A percentile compares a stretch with the other conserved stretches of the same genome.
Evolutionary conservation across 2,888 invertebrate species (phyloP).

Genomic region (Dicycla oo): DNA sequence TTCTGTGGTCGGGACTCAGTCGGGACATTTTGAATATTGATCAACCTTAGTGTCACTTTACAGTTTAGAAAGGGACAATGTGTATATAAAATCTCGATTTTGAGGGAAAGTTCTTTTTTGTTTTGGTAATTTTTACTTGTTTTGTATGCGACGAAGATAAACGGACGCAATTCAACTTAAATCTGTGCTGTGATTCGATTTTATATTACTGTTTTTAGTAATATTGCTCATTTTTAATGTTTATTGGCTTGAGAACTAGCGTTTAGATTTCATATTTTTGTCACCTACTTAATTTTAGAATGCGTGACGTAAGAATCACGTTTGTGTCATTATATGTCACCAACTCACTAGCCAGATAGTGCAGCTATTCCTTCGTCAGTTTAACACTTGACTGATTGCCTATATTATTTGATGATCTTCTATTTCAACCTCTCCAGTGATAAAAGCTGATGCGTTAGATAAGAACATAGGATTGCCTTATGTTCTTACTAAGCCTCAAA

Average conservation of each 20-base stretch:
- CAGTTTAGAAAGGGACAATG: slow-evolving; percentile 70
- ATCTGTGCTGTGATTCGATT: slow-evolving; percentile 62
- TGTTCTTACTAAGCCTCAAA: not conserved
- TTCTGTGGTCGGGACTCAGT: slow-evolving; percentile 84
- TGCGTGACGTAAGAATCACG: not conserved
- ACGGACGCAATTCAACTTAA: slow-evolving; percentile 59
- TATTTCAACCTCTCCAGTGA: not conserved
- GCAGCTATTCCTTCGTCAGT: not conserved
- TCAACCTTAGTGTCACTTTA: slow-evolving; percentile 69
- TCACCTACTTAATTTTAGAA: not conserved
- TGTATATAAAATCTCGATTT: slow-evolving; percentile 70
- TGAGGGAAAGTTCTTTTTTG: slow-evolving; percentile 80
- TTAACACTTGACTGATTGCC: not conserved
- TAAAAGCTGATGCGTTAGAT: not conserved
- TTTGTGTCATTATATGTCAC: not conserved
- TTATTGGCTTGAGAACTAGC: slow-evolving; percentile 52
- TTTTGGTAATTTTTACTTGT: slow-evolving; percentile 60
- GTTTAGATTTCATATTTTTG: slow-evolving; percentile 43
- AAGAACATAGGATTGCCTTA: not conserved
- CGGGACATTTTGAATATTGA: slow-evolving; percentile 87
- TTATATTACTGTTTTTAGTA: slow-evolving; percentile 54
- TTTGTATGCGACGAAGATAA: slow-evolving; percentile 68
- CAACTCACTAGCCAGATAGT: not conserved
- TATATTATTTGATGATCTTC: not conserved
- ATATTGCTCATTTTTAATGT: slow-evolving; percentile 46